Evolutionary conservation across 2,113 vertebrate genomes (phyloP).

Genomic region (Nyctereutes procyonoides): DNA sequence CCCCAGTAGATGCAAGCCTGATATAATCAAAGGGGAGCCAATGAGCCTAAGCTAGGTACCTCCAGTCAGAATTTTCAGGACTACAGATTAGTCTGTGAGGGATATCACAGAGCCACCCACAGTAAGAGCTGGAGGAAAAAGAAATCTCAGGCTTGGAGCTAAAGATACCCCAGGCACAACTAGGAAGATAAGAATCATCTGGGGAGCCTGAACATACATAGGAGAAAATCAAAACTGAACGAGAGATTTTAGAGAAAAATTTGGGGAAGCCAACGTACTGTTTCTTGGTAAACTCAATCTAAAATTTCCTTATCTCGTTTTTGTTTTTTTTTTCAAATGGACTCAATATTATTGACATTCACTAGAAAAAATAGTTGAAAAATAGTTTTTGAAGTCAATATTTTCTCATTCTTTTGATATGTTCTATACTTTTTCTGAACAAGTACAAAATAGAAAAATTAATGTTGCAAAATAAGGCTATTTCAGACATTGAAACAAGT

Average conservation of each 20-base stretch:
- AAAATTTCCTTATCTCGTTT: neutral
- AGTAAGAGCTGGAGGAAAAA: neutral
- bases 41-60: neutral
- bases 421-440: neutral
- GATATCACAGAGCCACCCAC: neutral
- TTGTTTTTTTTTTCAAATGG: neutral
- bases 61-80: neutral
- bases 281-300: neutral
- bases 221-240: neutral
- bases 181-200: neutral
- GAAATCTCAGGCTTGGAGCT: neutral
- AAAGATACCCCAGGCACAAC: neutral
- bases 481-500: neutral
- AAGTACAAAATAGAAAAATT: neutral
- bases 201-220: neutral
- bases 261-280: neutral
- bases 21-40: neutral
- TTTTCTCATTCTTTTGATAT: neutral
- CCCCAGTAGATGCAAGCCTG: neutral
- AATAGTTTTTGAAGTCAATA: neutral
- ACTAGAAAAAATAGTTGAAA: conserved; percentile 27
- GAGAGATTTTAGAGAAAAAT: neutral
- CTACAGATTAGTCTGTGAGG: neutral
- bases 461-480: neutral
- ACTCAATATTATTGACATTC: neutral